Conservation (phyloP, 2,797 vertebrate species). For the Cheirogaleus major region DNA sequence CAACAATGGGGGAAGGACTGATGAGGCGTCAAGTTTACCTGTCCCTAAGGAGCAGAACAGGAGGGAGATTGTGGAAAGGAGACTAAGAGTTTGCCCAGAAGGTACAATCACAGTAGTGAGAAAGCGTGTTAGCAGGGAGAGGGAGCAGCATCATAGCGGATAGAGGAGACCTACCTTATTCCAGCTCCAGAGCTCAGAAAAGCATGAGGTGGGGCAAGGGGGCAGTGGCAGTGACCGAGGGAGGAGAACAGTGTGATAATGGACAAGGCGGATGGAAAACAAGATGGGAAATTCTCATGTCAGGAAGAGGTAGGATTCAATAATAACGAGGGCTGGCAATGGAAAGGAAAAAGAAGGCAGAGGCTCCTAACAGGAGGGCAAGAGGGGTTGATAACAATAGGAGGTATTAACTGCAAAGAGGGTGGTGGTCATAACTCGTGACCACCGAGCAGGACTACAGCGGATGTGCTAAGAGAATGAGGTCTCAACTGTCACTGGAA, state of each 20-base stretch:
- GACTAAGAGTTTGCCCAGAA: background rate
- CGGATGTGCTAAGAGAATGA: background rate
- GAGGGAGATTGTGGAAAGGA: background rate
- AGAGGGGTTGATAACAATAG: background rate
- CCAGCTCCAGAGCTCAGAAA: conserved; percentile 2
- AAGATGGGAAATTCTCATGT: background rate
- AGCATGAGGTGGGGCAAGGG: too few species aligned
- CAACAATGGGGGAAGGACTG: background rate
- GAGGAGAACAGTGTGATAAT: background rate
- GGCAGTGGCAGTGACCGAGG: background rate
- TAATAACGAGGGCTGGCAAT: background rate
- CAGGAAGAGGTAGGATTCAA: background rate
- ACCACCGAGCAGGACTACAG: background rate
- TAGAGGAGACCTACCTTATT: background rate
- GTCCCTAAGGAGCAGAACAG: background rate
- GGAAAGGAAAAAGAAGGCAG: background rate
- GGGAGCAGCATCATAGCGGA: background rate
- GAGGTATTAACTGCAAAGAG: background rate
- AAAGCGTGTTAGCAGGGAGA: background rate
- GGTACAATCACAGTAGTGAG: background rate
- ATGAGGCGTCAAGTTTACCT: background rate
- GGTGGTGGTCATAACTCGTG: background rate
- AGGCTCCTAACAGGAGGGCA: background rate
- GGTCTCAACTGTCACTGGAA: background rate
- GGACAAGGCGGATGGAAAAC: conserved; percentile 14